Evolutionary conservation across 2,797 vertebrate genomes (phyloP).

Genomic region (Poecilia velifera): DNA sequence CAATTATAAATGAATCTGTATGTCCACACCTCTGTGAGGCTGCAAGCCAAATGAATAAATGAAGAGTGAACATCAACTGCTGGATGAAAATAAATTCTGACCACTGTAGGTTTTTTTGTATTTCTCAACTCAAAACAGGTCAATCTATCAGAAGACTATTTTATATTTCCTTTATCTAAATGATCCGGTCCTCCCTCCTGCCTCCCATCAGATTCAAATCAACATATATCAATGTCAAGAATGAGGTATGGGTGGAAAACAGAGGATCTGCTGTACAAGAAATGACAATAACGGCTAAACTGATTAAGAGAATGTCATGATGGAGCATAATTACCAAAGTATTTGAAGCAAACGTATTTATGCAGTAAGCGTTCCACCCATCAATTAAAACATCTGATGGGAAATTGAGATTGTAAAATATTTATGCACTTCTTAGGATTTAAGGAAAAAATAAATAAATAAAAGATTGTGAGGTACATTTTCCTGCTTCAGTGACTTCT

Average conservation of each 20-base stretch:
- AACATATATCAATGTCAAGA: slow-evolving; percentile 20
- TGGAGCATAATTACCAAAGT: slow-evolving; percentile 33
- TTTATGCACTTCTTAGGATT: slow-evolving; percentile 6
- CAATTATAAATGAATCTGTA: neutral
- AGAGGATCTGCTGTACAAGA: slow-evolving; percentile 21
- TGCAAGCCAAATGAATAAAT: slow-evolving; percentile 9
- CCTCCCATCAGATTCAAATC: slow-evolving; percentile 8
- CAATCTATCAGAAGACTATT: neutral
- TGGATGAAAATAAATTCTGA: neutral
- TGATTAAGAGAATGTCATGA: slow-evolving; percentile 51
- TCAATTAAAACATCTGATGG: slow-evolving; percentile 49
- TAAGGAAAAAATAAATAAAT: neutral
- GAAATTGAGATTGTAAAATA: slow-evolving; percentile 37
- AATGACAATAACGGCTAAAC: slow-evolving; percentile 49
- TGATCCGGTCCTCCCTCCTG: neutral
- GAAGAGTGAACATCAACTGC: neutral
- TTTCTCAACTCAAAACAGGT: neutral
- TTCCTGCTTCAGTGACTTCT: slow-evolving; percentile 19
- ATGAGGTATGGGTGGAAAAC: slow-evolving; percentile 31
- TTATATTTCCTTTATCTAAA: slow-evolving; percentile 3
- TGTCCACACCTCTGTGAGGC: neutral
- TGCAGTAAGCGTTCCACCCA: slow-evolving; percentile 29
- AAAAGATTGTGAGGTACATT: slow-evolving; percentile 9
- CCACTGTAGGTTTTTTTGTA: neutral
- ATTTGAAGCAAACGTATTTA: slow-evolving; percentile 49